Percentiles rank a stretch among this genome's conserved stretches.
Conservation (phyloP, 2,888 invertebrate genomes). For the Heliconius sara region DNA sequence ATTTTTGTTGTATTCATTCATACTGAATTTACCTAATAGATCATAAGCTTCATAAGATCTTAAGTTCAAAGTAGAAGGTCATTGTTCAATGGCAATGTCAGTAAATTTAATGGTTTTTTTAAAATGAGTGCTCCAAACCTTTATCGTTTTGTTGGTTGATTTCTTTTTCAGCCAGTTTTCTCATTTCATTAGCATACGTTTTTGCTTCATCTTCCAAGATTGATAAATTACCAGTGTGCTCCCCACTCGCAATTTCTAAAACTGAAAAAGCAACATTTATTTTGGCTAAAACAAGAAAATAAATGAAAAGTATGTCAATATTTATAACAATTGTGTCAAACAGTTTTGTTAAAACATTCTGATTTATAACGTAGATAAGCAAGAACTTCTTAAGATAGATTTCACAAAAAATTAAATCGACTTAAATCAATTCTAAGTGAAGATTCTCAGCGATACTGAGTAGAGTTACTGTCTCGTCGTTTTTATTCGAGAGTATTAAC, state of each 20-base stretch:
- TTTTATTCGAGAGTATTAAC: no score
- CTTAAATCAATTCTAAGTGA: no score
- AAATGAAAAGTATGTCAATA: neutral
- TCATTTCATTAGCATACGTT: slow-evolving; percentile 73
- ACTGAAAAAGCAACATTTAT: slow-evolving; percentile 65
- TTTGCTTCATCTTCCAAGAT: slow-evolving; percentile 70
- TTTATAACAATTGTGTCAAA: neutral
- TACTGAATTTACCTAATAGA: no score
- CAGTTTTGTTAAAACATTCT: neutral
- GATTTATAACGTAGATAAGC: neutral
- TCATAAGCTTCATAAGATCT: no score
- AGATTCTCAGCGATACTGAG: no score
- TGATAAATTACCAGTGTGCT: slow-evolving; percentile 75
- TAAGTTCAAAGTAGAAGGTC: no score
- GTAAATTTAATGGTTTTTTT: neutral
- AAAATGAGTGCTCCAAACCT: slow-evolving; percentile 54
- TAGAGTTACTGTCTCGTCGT: no score
- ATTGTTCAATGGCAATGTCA: neutral
- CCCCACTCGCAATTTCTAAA: slow-evolving; percentile 85
- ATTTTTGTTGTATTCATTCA: no score
- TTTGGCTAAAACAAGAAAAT: neutral
- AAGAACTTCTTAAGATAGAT: neutral
- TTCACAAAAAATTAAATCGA: neutral
- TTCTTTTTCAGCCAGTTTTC: slow-evolving; percentile 67
- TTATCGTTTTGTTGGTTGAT: slow-evolving; percentile 60